Evolutionary conservation across 2,888 invertebrate genomes (phyloP), one percentile per base, ranked within the genome.

Genomic region (Drosophila meridiana): DNA sequence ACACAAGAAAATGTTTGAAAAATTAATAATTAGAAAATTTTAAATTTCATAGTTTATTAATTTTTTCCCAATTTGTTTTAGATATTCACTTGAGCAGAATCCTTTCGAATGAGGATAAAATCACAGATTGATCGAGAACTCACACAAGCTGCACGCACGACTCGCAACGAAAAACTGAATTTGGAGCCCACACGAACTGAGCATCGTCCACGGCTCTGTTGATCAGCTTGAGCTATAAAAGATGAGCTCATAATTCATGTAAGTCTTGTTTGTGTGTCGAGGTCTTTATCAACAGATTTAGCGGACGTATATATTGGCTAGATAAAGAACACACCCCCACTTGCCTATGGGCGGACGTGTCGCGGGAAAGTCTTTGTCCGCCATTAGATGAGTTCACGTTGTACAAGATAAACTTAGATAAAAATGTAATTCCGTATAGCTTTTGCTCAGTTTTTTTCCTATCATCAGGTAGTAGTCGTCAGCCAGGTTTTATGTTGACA

Each of bases 241-340:
- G 42, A 59, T 62, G 56, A 68, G 59, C 62, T 69, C 76, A 76
- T 78, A 88, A 76, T 72, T 78, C 74, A 80, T 65, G 50, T 68
- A 80, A 86, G 77, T 87, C 78, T 68, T 67, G 45, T 20, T 42
- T 56, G 60, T 67, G 55, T 74, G 62, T 61, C 40, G 36, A 28
- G 34, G 56, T 52, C 69, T 73, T 79, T 72, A 59, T 79, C 64
- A 64, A 42, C 58, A 71, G 65, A 74, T 69, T 78, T 53, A 66
- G 71, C 64, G 64, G 61, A 56, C 57, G 50, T 60, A 66, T 71
- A 55, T 69, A 52, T 36, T 45, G 42, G 43, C 60, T 64, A 61
- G 45, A 74, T 67, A 73, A 60, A 60, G 20, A 75, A 50, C 69
- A 69, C 70, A 66, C 69, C 69, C 69, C 72, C 73, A 65, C 61